A percentile compares a stretch with the other conserved stretches of the same genome.
These are phyloP conservation scores for Pogonomyrmex barbatus DNA, from an alignment of 1,140 invertebrate genomes.

Conservation along the genomic window DNA sequence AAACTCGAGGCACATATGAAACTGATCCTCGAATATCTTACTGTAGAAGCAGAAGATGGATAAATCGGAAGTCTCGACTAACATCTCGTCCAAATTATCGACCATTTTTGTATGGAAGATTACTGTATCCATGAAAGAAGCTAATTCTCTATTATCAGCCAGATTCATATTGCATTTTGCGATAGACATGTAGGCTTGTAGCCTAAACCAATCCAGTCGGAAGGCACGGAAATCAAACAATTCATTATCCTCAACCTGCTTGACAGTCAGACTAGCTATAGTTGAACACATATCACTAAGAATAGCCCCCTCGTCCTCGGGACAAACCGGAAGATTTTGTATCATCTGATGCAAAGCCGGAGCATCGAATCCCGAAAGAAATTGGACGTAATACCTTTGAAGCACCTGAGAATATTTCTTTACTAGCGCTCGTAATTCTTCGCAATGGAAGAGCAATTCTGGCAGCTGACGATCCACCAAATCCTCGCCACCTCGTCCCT, in stretches of 20 bases:
- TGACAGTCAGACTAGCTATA: conserved; percentile 94
- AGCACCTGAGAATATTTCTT: conserved; percentile 98
- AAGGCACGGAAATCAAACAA: conserved; percentile 98
- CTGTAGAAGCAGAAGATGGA: conserved; percentile 99
- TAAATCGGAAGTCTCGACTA: conserved; percentile 98
- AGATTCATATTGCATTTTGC: conserved; percentile 93
- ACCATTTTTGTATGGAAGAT: conserved; percentile 99
- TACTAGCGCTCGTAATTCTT: conserved; percentile 96
- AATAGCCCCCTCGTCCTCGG: conserved; percentile 98
- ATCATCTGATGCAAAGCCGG: conserved; percentile 96
- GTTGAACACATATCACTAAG: conserved; percentile 96
- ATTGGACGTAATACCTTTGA: conserved; percentile 99
- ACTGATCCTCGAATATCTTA: conserved; percentile 98
- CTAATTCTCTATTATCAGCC: conserved; percentile 94
- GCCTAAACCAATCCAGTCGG: conserved; percentile 98
- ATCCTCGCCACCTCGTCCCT: conserved; percentile 95
- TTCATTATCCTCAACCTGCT: conserved; percentile 99
- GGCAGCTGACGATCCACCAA: conserved; percentile 97
- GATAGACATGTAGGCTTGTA: conserved; percentile 97
- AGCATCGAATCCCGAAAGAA: conserved; percentile 97
- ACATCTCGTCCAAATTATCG: conserved; percentile 98
- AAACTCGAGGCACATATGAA: conserved; percentile 99
- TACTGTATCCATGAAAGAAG: conserved; percentile 97
- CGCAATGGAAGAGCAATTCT: conserved; percentile 99
- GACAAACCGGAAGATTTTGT: conserved; percentile 93